Base-by-base conservation (phyloP, 2,888 invertebrate species). In the Hypomecis punctinalis region DNA sequence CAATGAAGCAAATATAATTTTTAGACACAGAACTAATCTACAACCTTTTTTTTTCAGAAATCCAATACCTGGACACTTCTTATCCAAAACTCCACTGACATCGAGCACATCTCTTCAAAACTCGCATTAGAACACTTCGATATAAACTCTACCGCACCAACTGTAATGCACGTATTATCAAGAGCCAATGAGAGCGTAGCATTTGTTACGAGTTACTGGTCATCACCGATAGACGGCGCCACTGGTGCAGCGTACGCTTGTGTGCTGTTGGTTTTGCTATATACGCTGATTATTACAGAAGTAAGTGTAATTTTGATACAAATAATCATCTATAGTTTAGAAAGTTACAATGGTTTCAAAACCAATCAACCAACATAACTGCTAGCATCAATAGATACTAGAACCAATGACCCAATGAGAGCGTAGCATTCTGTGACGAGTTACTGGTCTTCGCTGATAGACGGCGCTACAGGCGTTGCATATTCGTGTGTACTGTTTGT, bases 211-310 rank as follows among this genome's bases (percentile, higher is more conserved):
- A 85, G 85, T 11, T 96, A 95, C 73, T 94, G 95, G 71, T 77
- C 95, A 0, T 85, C 95, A 13, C 95, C 96, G 0, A 91, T 96
- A 54, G 94, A 95, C 75, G 84, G 93, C 5, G 92, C 94, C 43
- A 93, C 94, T 58, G 97, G 98, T 0, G 95, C 97, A 6, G 85
- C 96, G 0, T 96, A 96, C 72, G 97, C 97, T 0, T 95, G 95
- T 4, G 66, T 95, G 0, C 94, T 98, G n/a, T 90, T 98, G 0
- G 75, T 95, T 5, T 95, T 95, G 0, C 93, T 98, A n/a, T 98
- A 98, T 78, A 83, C 95, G 1, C 85, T 98, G n/a, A 97, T 98
- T 66, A 96, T 98, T 73, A 97, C 97, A 90, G 98, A 98, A 93
- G 97, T 97, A 79, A 89, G 88, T 79, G n/a, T n/a, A n/a, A n/a